phyloP scores from a whole-genome alignment of 2,113 vertebrate species.

The Ascaphus truei region DNA sequence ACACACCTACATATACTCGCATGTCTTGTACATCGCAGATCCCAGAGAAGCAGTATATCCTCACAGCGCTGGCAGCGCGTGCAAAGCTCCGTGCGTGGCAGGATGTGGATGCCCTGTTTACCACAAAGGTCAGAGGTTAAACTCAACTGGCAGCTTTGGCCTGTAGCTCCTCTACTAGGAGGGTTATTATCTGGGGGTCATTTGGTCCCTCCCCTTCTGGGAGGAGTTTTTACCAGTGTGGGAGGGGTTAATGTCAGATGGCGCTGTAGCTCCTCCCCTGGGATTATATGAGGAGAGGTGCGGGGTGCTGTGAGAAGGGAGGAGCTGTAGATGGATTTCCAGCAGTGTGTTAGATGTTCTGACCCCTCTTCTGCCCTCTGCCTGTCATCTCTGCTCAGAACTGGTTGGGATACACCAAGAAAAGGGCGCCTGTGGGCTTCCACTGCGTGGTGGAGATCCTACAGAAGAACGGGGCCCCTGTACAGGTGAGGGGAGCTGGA shows the following conservation, averaged over 20 bases:
- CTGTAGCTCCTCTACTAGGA: no score
- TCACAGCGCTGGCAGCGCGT: constrained; percentile 84
- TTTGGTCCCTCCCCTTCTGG: no score
- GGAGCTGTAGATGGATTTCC: no score
- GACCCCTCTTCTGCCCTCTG: neutral
- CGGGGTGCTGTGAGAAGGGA: no score
- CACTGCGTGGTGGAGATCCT: constrained; percentile 89
- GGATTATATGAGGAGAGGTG: no score
- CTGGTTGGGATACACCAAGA: constrained; percentile 93
- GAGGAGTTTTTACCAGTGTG: no score
- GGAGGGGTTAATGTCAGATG: no score
- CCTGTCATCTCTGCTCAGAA: constrained; percentile 57
- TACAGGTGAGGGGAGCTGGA: constrained; percentile 68
- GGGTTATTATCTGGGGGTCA: neutral
- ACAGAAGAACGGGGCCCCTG: constrained; percentile 85
- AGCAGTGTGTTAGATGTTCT: no score
- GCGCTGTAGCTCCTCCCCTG: no score
- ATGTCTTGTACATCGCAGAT: constrained; percentile 61
- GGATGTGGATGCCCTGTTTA: constrained; percentile 88
- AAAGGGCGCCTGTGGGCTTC: constrained; percentile 85
- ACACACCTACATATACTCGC: no score
- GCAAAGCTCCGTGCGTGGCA: constrained; percentile 86
- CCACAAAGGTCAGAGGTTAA: constrained; percentile 69
- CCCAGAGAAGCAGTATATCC: constrained; percentile 88
- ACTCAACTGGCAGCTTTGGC: neutral